Evolutionary conservation across 2,888 invertebrate species (phyloP), one percentile per base, ranked within the genome.

Genomic region (Zaprionus bogoriensis): DNA sequence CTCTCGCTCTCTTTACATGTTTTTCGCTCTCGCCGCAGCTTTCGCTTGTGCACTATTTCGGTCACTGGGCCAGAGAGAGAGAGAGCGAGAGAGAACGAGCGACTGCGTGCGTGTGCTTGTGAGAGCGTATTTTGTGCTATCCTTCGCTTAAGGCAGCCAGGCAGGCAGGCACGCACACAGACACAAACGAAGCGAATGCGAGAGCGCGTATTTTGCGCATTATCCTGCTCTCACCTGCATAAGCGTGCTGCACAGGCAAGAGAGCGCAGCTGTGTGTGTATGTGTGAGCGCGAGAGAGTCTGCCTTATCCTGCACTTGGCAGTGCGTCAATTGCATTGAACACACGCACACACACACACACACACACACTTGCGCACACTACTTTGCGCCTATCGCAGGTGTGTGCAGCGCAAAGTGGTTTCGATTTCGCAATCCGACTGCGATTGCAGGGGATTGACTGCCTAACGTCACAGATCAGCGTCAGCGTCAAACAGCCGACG

Each of bases 341-440:
- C 59, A 38, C 44, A 48, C 32, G 50, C 32, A 50, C 36, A 50
- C 41, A 30, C 27, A 41, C 19, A 48, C 10, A 23, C 25, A 19
- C 6, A 45, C 36, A 48, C n/a, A 27, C 61, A 61, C n/a, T 58
- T 30, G 55, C 19, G n/a, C n/a, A n/a, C n/a, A n/a, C n/a, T n/a
- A n/a, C n/a, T n/a, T n/a, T 27, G 55, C 61, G 68, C 68, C 60
- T 67, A 64, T 77, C 47, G 83, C 83, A 80, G 83, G 84, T 77
- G 81, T 80, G 73, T 67, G 14, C 17, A 62, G 73, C 62, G 70
- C 60, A 75, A 83, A 80, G 79, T 80, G 81, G 81, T 80, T 80
- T 83, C 66, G 58, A 80, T 80, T 80, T 80, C 84, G 78, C 70
- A 68, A 73, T 55, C 63, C 63, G 41, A 32, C 52, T 60, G 44